These are phyloP conservation scores for Scomber scombrus DNA, from an alignment of 2,113 vertebrate species.

Conservation along the genomic window DNA sequence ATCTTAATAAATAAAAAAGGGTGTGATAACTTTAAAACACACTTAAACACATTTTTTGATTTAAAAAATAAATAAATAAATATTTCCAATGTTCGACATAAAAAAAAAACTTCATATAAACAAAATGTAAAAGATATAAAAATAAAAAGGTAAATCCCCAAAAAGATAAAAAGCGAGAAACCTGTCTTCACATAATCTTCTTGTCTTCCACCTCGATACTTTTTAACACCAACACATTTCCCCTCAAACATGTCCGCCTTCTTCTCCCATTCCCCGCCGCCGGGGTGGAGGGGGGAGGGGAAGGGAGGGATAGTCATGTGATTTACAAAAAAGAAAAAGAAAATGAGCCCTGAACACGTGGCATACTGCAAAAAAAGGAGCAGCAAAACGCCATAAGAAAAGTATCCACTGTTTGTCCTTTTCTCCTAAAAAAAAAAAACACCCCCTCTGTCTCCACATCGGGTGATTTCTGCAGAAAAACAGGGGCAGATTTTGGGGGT, in stretches of 20 bases:
- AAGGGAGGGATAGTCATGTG: slow-evolving; percentile 72
- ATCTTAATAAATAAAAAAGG: not conserved
- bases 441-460: not conserved
- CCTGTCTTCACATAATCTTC: slow-evolving; percentile 79
- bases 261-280: slow-evolving; percentile 69
- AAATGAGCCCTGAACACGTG: slow-evolving; percentile 59
- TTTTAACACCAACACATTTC: slow-evolving; percentile 84
- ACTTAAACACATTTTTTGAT: accelerated
- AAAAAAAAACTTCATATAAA: slow-evolving; percentile 41
- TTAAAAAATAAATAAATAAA: slow-evolving; percentile 7
- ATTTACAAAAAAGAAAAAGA: slow-evolving; percentile 12
- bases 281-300: slow-evolving; percentile 77
- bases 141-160: slow-evolving; percentile 19
- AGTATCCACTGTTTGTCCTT: not conserved
- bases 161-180: slow-evolving; percentile 59
- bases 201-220: slow-evolving; percentile 82
- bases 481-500: not conserved
- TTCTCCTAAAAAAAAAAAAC: not conserved
- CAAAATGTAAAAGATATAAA: slow-evolving; percentile 23
- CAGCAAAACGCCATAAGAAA: not conserved
- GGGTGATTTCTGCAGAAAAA: not conserved
- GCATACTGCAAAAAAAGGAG: slow-evolving; percentile 26
- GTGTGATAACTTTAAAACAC: not conserved
- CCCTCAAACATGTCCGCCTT: slow-evolving; percentile 87
- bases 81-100: slow-evolving; percentile 23